Base-by-base conservation (phyloP, 2,888 invertebrate species). In the Lumbricus terrestris region DNA sequence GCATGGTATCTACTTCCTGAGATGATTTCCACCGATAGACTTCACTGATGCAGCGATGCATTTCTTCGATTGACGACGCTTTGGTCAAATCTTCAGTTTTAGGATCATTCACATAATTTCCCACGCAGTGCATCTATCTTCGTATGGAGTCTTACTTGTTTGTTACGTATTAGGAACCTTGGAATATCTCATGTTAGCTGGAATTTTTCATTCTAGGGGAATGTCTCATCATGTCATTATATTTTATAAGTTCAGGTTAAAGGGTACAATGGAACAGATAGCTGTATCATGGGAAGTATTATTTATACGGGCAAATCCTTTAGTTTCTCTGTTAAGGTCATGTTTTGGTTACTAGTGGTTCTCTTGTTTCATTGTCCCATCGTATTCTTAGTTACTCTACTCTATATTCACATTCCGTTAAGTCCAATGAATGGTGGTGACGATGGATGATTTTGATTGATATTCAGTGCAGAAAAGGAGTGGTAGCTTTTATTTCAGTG, bases 381-480 rank as follows among this genome's bases (percentile, higher is more conserved):
- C 11, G 29, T 29, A 29, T 54, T 69, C n/a, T 69, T 69, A 69
- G 11, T 23, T 20, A 47, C 47, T 29, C 29, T 69, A 69, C 29
- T 69, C 29, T n/a, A 1, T 69, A 69, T 69, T 69, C 69, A 69
- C 69, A 69, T 69, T 69, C 69, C 69, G 69, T n/a, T 69, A 69
- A 69, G 69, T 11, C 69, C 69, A 69, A n/a, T 69, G 47, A 47
- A 47, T 20, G 20, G 47, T 47, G 69, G n/a, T n/a, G n/a, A n/a
- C n/a, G n/a, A 69, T 69, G n/a, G n/a, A 69, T 69, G 69, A 69
- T 69, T 69, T 69, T 69, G 69, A 69, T 69, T n/a, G 69, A n/a
- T n/a, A n/a, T 69, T 69, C n/a, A n/a, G 8, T 69, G 69, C 29
- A n/a, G 16, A 16, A 69, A 69, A n/a, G 69, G 69, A 69, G 13